Conservation (phyloP, 2,113 vertebrate species). For the Ursus arctos region DNA sequence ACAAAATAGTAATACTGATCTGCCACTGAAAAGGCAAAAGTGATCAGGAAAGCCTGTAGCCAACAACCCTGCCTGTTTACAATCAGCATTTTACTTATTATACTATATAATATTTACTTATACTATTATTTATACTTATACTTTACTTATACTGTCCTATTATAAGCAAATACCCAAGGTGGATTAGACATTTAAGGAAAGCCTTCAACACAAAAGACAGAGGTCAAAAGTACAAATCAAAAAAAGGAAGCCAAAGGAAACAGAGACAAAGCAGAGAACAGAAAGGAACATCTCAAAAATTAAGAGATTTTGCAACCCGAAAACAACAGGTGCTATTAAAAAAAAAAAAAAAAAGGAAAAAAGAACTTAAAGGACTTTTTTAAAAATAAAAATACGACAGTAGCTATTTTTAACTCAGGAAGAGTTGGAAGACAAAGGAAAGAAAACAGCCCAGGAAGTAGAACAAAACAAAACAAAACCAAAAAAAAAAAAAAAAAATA, state of each 20-base stretch:
- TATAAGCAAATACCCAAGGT: not conserved
- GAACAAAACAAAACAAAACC: not conserved
- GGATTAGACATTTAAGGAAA: slow-evolving; percentile 20
- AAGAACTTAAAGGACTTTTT: not conserved
- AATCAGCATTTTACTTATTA: not conserved
- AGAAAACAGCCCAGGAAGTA: not conserved
- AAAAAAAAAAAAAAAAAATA: not conserved
- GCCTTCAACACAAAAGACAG: not conserved
- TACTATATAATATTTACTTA: too few relatives aligned
- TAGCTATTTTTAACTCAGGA: not conserved
- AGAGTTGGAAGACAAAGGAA: not conserved
- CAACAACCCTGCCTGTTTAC: not conserved
- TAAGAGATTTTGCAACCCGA: not conserved
- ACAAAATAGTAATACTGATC: not conserved
- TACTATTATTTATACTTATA: too few relatives aligned
- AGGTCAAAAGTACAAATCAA: not conserved
- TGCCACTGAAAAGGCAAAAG: not conserved
- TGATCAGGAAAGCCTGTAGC: not conserved
- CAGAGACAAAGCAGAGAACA: not conserved
- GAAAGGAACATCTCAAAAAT: not conserved
- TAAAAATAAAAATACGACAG: not conserved
- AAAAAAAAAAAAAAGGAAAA: not conserved
- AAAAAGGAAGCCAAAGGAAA: not conserved
- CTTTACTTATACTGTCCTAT: not conserved
- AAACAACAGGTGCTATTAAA: not conserved